Base-by-base conservation (phyloP, 2,888 invertebrate genomes). In the Lepidocyrtinus sp. region DNA sequence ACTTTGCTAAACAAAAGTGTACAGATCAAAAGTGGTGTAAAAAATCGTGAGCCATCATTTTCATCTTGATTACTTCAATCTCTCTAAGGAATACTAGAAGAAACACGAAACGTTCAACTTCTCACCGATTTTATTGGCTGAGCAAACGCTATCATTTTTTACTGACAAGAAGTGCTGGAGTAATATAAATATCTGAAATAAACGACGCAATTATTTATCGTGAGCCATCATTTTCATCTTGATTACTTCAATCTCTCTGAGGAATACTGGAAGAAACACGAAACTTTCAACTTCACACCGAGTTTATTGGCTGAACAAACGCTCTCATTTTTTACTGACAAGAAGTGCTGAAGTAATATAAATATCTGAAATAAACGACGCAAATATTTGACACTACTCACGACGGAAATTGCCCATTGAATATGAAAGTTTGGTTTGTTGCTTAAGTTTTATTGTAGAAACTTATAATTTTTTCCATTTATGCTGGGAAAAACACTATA, bases 211-310 rank as follows among this genome's bases (percentile, higher is more conserved):
- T 74, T 59, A 65, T 55, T 65, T 64, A 74, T 65, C 64, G 55
- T 59, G 55, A 74, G 50, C n/a, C 1, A 22, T 19, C 63, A n/a
- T 65, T 74, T 55, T 59, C 22, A 36, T 74, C 64, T 59, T 65
- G 45, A 74, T 74, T 74, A 22, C 65, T n/a, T 22, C 73, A 74
- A 74, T 74, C 59, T 65, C n/a, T n/a, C n/a, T n/a, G n/a, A n/a
- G n/a, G n/a, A n/a, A n/a, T n/a, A n/a, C n/a, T n/a, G n/a, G n/a
- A n/a, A n/a, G n/a, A n/a, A n/a, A n/a, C n/a, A n/a, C n/a, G n/a
- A n/a, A n/a, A n/a, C n/a, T n/a, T n/a, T n/a, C n/a, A n/a, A n/a
- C n/a, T n/a, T n/a, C n/a, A n/a, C n/a, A 74, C 64, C 65, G 65
- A 74, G 36, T 55, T 74, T 24, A 74, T 64, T 74, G 55, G 50